Percentiles rank a stretch among this genome's conserved stretches.
Evolutionary conservation across 2,113 vertebrate species (phyloP).

Genomic region (Macaca mulatta): DNA sequence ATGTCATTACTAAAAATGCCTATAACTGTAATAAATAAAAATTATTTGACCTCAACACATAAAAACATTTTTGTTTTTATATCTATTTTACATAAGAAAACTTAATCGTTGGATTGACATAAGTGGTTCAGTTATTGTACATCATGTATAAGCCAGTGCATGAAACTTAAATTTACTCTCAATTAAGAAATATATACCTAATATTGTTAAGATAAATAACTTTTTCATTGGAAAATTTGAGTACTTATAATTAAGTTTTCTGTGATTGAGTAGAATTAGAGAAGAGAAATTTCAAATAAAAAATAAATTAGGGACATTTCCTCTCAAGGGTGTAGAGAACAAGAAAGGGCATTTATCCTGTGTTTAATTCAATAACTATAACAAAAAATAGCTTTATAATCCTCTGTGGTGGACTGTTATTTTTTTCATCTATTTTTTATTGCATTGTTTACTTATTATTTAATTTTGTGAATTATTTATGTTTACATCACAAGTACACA

Average conservation of each 20-base stretch:
- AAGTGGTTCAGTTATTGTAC: neutral
- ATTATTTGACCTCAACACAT: neutral
- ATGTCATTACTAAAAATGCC: neutral
- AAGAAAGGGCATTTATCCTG: neutral
- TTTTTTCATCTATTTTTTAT: neutral
- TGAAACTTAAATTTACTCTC: neutral
- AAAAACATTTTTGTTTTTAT: neutral
- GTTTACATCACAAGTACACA: neutral
- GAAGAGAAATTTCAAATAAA: neutral
- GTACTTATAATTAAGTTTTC: neutral
- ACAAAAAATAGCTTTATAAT: neutral
- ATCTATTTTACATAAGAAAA: neutral
- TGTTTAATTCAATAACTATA: neutral
- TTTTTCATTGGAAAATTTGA: neutral
- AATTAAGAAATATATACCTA: neutral
- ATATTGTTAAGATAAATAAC: neutral
- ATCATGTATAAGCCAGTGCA: rapidly evolving
- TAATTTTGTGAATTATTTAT: neutral
- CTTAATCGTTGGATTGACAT: neutral
- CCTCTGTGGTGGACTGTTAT: neutral
- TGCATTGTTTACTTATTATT: neutral
- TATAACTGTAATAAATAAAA: neutral
- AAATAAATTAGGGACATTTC: neutral
- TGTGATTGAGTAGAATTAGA: neutral
- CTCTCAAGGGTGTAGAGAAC: rapidly evolving